phyloP scores from a whole-genome alignment of 2,113 vertebrate species.

The Neogale vison region DNA sequence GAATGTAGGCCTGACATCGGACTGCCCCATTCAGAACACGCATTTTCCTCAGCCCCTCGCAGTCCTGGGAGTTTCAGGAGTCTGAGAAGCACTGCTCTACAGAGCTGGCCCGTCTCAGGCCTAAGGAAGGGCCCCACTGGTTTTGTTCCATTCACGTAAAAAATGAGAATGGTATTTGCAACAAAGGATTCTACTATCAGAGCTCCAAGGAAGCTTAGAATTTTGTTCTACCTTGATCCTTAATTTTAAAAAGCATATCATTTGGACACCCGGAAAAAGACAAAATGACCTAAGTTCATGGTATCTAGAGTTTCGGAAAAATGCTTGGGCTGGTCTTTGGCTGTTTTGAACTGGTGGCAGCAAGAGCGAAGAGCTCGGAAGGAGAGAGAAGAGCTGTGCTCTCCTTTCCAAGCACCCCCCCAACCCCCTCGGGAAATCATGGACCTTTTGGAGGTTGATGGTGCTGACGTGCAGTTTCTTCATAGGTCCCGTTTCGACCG shows the following conservation, averaged over 20 bases:
- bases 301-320: background rate
- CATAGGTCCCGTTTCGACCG: constrained; percentile 97
- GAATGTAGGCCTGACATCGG: background rate
- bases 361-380: background rate
- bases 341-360: background rate
- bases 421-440: background rate
- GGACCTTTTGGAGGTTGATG: constrained; percentile 95
- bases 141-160: background rate
- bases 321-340: background rate
- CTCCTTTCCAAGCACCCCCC: background rate
- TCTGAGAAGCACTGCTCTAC: background rate
- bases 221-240: background rate
- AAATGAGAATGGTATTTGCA: background rate
- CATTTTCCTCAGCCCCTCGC: background rate
- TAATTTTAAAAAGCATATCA: background rate
- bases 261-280: background rate
- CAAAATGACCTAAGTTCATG: background rate
- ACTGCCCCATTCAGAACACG: background rate
- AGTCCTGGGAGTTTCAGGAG: background rate
- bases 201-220: background rate
- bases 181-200: background rate
- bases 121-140: background rate
- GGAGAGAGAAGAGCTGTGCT: background rate
- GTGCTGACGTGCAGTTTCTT: constrained; percentile 99
- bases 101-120: background rate